Evolutionary conservation across 1,140 invertebrate genomes (phyloP).

Genomic region (Tetranychus cinnabarinus): DNA sequence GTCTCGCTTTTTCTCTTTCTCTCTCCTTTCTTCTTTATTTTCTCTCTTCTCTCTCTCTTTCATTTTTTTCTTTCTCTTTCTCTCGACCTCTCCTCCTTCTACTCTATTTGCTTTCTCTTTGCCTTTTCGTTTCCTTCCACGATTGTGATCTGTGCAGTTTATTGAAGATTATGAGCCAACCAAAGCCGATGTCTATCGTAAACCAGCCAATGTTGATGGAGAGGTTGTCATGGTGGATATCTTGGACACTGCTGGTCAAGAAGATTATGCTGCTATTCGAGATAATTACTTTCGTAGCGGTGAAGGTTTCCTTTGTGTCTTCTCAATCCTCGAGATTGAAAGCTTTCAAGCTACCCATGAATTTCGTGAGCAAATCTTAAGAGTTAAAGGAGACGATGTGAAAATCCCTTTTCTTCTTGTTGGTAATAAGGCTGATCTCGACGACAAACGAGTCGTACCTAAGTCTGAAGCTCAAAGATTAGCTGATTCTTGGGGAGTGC

Average conservation of each 20-base stretch:
- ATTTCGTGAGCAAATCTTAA: constrained; percentile 94
- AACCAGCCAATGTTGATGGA: constrained; percentile 43
- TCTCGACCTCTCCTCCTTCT: too few species aligned
- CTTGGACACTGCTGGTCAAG: constrained; percentile 74
- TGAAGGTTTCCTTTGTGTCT: constrained; percentile 97
- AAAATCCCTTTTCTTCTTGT: constrained; percentile 74
- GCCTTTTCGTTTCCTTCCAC: too few species aligned
- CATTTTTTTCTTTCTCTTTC: too few species aligned
- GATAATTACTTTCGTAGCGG: constrained; percentile 99
- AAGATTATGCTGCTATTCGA: constrained; percentile 93
- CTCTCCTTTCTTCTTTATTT: too few species aligned
- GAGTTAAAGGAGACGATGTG: constrained; percentile 56
- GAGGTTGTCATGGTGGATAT: constrained; percentile 99
- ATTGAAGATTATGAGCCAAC: constrained; percentile 99
- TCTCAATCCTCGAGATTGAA: constrained; percentile 96
- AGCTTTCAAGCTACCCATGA: constrained; percentile 96
- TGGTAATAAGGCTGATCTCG: constrained; percentile 93
- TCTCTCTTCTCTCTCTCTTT: too few species aligned
- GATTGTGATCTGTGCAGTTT: constrained; percentile 34
- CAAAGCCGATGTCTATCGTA: constrained; percentile 97
- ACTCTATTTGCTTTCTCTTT: too few species aligned
- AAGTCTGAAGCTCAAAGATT: constrained; percentile 61
- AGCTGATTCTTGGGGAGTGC: constrained; percentile 79
- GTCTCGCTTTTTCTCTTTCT: too few species aligned
- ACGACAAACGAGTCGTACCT: constrained; percentile 68